Evolutionary conservation across 2,797 vertebrate species (phyloP), one percentile per base, ranked within the genome.

Genomic region (Huso huso): DNA sequence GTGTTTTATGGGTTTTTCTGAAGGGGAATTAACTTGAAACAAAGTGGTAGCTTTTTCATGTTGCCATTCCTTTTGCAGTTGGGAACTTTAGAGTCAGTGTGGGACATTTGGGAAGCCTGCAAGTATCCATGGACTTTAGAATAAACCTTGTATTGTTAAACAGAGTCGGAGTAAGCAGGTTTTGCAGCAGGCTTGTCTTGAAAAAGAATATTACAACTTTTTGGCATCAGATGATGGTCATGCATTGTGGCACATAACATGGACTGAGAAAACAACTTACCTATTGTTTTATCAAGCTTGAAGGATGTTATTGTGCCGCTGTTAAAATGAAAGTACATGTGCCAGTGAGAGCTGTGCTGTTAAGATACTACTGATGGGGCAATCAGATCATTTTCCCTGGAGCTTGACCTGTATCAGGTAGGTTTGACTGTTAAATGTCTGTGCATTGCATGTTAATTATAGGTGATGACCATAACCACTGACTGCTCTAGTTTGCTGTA

Each of bases 211-310:
- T 73, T 67, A 69, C 78, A 71, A 79, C 67, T 72, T 72, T 72
- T 75, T 73, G 67, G 66, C 68, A 69, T 74, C 69, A 80, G 71
- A 67, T 77, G 72, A 69, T 74, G 74, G 64, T 73, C 66, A 49
- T 69, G 66, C 73, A 11, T 73, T 58, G 60, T 76, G 70, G 63
- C 73, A 69, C 68, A 62, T 73, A 72, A 73, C 74, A 69, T 68
- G 66, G 71, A 78, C 51, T 66, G 72, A 76, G 66, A 74, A 73
- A 77, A 79, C 74, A 80, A 79, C 78, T 80, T 80, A 79, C 68
- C 68, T 79, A 78, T 78, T 79, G 73, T 71, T 74, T 79, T 76
- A 74, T 74, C 76, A 67, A 68, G 62, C 69, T 77, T 48, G 66
- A 75, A 75, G 70, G 71, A 74, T 64, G 80, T 71, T 77, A 66